These are phyloP conservation scores for Drosophila nr. perissopoda DNA, from an alignment of 2,888 invertebrate genomes.

Conservation along the genomic window DNA sequence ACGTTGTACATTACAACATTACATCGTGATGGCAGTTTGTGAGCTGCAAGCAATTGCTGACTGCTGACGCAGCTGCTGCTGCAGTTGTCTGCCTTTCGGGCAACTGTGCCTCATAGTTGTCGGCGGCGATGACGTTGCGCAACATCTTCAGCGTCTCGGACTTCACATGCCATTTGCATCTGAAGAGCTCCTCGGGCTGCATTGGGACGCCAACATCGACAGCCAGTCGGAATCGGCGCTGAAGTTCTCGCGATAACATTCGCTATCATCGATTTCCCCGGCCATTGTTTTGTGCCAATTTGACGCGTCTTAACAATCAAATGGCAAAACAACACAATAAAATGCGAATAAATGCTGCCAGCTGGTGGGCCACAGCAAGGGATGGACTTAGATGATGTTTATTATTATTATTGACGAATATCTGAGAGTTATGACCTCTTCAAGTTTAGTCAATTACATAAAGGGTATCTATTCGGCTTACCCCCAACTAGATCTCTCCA, in stretches of 20 bases:
- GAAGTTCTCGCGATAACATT: constrained; percentile 96
- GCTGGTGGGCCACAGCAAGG: constrained; percentile 15
- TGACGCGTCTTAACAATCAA: constrained; percentile 39
- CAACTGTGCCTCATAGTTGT: constrained; percentile 82
- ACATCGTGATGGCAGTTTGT: constrained; percentile 83
- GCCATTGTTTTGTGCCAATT: constrained; percentile 83
- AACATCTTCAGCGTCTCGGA: constrained; percentile 87
- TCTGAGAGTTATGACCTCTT: neutral
- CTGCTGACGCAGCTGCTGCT: constrained; percentile 64
- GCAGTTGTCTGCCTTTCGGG: constrained; percentile 68
- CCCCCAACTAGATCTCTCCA: neutral
- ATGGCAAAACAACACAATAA: constrained; percentile 14
- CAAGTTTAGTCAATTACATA: neutral
- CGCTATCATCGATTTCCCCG: constrained; percentile 92
- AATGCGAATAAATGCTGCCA: constrained; percentile 31
- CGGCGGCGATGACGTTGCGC: constrained; percentile 86
- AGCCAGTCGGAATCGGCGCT: constrained; percentile 97
- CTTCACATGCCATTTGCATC: constrained; percentile 86
- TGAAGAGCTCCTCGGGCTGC: constrained; percentile 85
- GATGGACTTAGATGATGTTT: neutral
- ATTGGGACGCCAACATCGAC: constrained; percentile 81
- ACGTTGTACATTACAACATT: constrained; percentile 67
- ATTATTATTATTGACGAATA: neutral
- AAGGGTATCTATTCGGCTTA: neutral
- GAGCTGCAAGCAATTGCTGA: constrained; percentile 56